Base-by-base conservation (phyloP, 30 jellyfish, hydroid and myxozoan genomes). In the Rhopilema esculentum region DNA sequence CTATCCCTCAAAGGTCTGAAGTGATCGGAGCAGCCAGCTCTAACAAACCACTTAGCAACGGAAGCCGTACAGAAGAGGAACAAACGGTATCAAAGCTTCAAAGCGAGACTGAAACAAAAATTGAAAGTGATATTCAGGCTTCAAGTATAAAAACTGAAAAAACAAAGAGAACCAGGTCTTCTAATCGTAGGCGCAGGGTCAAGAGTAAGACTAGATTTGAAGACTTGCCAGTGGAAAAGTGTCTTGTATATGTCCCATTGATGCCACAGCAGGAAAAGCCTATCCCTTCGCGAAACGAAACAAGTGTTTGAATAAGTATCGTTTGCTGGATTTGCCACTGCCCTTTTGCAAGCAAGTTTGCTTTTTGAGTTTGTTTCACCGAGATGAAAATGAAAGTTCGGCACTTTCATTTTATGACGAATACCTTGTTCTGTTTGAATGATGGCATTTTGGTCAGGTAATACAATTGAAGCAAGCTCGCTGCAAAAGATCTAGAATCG, bases 191-290 rank as follows among this genome's bases (percentile, higher is more conserved):
- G 69, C 84, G 88, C n/a, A 73, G 94, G 50, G 30, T 19, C 28
- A 72, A 61, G 31, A 74, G 85, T 18, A 52, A 84, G 77, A 67
- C 90, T 57, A 29, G 78, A 57, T 89, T 89, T 73, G 97, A 89
- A 26, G 97, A 89, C 31, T 24, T 89, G 19, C 97, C 97, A 0
- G 91, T 80, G 23, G 86, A 72, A 30, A 89, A 89, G 32, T 69
- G 86, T 48, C 28, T 89, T 31, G 63, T 94, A n/a, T 94, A 86
- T 71, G 88, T 94, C 69, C 98, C 98, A 26, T 50, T 94, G 76
- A 89, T 95, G 49, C 91, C 84, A 27, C 86, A 65, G 26, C 75
- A 84, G 17, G 84, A 51, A 4, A 69, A 52, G 22, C 95, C 79
- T 62, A 66, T 49, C 62, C 65, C 75, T 8, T 9, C 84, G 9